Percentiles rank a stretch among this genome's conserved stretches.
Evolutionary conservation across 2,888 invertebrate species (phyloP).

Genomic region (Thera obeliscata): DNA sequence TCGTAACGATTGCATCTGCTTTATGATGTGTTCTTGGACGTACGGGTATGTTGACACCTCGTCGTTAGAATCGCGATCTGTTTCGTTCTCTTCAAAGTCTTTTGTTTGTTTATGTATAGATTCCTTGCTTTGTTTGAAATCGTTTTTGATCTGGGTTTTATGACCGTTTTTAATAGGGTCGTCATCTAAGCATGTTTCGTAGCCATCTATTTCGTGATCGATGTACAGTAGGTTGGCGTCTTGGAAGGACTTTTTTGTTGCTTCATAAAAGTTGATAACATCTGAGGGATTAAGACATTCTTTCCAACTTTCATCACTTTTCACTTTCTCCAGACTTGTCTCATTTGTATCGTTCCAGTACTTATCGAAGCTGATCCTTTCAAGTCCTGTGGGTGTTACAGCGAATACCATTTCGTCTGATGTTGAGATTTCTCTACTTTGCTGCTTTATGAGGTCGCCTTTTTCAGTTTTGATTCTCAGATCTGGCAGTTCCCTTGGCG

Average conservation of each 20-base stretch:
- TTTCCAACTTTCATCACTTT: constrained; percentile 76
- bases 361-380: constrained; percentile 80
- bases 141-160: constrained; percentile 78
- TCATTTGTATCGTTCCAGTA: constrained; percentile 75
- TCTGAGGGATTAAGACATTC: constrained; percentile 73
- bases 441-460: constrained; percentile 70
- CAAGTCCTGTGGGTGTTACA: constrained; percentile 79
- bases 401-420: constrained; percentile 84
- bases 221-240: constrained; percentile 74
- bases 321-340: constrained; percentile 60
- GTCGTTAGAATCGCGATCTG: constrained; percentile 64
- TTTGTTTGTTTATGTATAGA: constrained; percentile 49
- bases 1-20: constrained; percentile 78
- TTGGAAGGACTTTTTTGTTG: constrained; percentile 70
- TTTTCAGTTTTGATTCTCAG: constrained; percentile 65
- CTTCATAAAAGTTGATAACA: constrained; percentile 60
- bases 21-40: constrained; percentile 78
- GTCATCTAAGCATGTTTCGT: constrained; percentile 86
- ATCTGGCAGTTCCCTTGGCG: constrained; percentile 70
- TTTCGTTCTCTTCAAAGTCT: constrained; percentile 68
- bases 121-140: constrained; percentile 29
- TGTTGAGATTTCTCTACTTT: constrained; percentile 80
- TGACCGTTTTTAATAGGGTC: constrained; percentile 77
- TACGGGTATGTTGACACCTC: constrained; percentile 68
- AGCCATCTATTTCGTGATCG: constrained; percentile 82